Conservation (phyloP, 1,140 invertebrate genomes). For the Papilio polyxenes region DNA sequence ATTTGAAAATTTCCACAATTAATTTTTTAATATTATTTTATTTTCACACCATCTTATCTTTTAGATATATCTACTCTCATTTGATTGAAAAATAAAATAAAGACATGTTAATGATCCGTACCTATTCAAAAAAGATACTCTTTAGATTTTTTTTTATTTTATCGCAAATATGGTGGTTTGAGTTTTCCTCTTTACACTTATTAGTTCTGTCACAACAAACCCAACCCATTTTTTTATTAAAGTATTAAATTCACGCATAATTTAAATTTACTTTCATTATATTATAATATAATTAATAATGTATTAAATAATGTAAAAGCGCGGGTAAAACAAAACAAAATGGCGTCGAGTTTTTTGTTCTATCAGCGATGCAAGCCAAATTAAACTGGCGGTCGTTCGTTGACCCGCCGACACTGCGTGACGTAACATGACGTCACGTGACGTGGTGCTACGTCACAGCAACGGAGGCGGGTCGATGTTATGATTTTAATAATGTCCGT, state of each 20-base stretch:
- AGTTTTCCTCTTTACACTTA: too few relatives aligned
- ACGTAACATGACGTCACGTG: slow-evolving; percentile 55
- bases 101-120: background rate
- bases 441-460: slow-evolving; percentile 48
- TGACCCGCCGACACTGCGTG: slow-evolving; percentile 59
- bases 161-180: too few relatives aligned
- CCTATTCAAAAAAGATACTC: too few relatives aligned
- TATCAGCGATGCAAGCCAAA: slow-evolving; percentile 67
- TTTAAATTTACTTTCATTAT: background rate
- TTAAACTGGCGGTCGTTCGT: slow-evolving; percentile 76
- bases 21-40: background rate
- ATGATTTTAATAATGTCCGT: slow-evolving; percentile 63
- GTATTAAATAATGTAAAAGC: slow-evolving; percentile 44
- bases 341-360: slow-evolving; percentile 62
- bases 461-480: slow-evolving; percentile 57
- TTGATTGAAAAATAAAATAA: background rate
- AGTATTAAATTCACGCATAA: background rate
- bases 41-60: background rate
- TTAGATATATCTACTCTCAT: background rate
- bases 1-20: too few relatives aligned
- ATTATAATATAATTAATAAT: slow-evolving; percentile 1
- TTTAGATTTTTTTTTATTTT: too few relatives aligned
- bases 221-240: too few relatives aligned
- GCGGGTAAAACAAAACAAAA: slow-evolving; percentile 59
- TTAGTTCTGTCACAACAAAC: too few relatives aligned